Evolutionary conservation across 1,140 invertebrate species (phyloP).

Genomic region (Potamilus streckersoni): DNA sequence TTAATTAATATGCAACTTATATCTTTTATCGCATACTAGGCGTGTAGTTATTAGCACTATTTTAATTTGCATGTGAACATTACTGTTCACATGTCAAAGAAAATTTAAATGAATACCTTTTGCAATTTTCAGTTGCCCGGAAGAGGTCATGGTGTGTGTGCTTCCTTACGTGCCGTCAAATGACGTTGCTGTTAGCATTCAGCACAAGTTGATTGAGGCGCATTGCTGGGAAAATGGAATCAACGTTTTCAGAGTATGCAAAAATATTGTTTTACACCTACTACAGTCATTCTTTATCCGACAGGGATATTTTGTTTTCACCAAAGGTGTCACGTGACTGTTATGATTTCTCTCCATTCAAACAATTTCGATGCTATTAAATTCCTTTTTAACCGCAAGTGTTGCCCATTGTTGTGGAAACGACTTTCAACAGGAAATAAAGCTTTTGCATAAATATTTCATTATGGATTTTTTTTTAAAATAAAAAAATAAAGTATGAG

Average conservation of each 20-base stretch:
- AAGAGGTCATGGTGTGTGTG: slow-evolving; percentile 32
- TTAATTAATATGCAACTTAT: no score
- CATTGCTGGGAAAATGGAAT: slow-evolving; percentile 28
- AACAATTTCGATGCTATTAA: background rate
- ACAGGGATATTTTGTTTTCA: background rate
- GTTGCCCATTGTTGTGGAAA: background rate
- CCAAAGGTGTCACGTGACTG: no score
- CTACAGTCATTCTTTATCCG: background rate
- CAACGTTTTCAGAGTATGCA: slow-evolving; percentile 18
- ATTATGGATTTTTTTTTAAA: no score
- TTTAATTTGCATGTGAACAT: no score
- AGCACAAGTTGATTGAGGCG: slow-evolving; percentile 30
- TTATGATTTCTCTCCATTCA: background rate
- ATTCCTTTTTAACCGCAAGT: background rate
- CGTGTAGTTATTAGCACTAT: no score
- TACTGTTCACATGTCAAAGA: no score
- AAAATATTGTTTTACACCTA: background rate
- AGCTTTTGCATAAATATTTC: no score
- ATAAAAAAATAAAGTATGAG: no score
- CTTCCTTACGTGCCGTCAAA: slow-evolving; percentile 8
- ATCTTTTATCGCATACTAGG: no score
- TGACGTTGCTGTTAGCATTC: slow-evolving; percentile 19
- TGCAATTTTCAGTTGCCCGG: slow-evolving; percentile 17
- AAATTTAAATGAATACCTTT: no score
- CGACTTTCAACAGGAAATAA: background rate